A percentile compares a stretch with the other conserved stretches of the same genome.
Conservation (phyloP, 2,797 vertebrate species). For the Atherinosoma microstoma region DNA sequence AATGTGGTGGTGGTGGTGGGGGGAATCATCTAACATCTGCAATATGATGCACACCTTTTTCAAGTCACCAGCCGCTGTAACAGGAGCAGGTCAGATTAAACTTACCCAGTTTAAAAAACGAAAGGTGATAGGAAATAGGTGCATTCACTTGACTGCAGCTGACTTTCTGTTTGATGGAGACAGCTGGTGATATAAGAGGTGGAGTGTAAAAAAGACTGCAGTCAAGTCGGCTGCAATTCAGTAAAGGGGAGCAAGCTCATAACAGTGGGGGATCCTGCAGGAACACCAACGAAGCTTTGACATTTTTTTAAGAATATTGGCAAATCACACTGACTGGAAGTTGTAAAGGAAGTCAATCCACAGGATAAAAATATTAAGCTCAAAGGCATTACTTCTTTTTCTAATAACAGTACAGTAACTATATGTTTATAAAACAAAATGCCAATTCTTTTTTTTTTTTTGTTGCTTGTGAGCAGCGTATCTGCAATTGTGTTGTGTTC, state of each 20-base stretch:
- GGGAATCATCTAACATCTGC: background rate
- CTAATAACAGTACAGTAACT: background rate
- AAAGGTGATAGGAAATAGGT: background rate
- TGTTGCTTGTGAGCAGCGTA: background rate
- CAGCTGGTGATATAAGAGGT: background rate
- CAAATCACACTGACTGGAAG: background rate
- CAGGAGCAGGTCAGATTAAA: background rate
- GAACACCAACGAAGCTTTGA: background rate
- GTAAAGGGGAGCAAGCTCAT: background rate
- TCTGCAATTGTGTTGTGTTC: constrained; percentile 6
- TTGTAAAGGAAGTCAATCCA: background rate
- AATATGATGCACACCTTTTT: background rate
- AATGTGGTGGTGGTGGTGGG: constrained; percentile 15
- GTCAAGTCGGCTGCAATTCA: background rate
- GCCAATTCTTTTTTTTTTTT: background rate
- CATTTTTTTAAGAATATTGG: background rate
- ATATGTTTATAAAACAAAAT: background rate
- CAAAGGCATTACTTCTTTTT: background rate
- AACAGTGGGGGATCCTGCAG: background rate
- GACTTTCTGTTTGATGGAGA: background rate
- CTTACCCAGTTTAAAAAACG: background rate
- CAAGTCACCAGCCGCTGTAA: background rate
- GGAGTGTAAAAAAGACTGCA: background rate
- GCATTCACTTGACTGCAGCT: background rate
- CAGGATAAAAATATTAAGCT: background rate